Percentiles rank a stretch among this genome's conserved stretches.
These are phyloP conservation scores for Hippolais icterina DNA, from an alignment of 2,113 vertebrate genomes.

Conservation along the genomic window DNA sequence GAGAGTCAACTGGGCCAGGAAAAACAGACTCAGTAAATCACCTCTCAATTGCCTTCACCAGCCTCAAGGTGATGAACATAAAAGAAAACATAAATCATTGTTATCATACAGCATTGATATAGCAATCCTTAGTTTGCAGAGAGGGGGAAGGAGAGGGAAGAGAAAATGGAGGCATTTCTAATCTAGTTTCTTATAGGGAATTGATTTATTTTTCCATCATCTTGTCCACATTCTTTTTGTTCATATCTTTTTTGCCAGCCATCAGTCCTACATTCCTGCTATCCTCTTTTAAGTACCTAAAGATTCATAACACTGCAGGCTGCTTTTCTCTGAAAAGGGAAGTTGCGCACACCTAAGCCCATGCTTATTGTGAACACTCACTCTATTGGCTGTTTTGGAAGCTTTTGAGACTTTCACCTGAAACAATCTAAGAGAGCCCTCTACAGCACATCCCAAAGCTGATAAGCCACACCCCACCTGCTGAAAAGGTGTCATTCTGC, in stretches of 20 bases:
- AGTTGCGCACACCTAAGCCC: rapidly evolving
- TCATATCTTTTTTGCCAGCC: neutral
- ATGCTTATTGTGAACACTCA: neutral
- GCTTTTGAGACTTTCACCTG: neutral
- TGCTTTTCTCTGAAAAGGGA: neutral
- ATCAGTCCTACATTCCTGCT: neutral
- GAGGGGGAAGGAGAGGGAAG: neutral
- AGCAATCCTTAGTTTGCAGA: neutral
- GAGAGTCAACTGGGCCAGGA: neutral
- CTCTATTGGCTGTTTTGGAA: neutral
- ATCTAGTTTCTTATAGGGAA: neutral
- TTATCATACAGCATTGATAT: neutral
- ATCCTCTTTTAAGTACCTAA: neutral
- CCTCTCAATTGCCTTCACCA: neutral
- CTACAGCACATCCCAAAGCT: neutral
- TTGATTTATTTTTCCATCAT: neutral
- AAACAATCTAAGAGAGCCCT: neutral
- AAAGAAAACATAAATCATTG: neutral
- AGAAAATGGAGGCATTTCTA: neutral
- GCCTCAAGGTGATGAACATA: neutral
- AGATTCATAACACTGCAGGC: neutral
- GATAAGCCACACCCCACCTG: neutral
- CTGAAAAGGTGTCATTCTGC: neutral
- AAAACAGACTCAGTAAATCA: neutral
- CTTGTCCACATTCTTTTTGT: neutral